phyloP scores from a whole-genome alignment of 2,113 vertebrate genomes.

The Epinephelus fuscoguttatus region DNA sequence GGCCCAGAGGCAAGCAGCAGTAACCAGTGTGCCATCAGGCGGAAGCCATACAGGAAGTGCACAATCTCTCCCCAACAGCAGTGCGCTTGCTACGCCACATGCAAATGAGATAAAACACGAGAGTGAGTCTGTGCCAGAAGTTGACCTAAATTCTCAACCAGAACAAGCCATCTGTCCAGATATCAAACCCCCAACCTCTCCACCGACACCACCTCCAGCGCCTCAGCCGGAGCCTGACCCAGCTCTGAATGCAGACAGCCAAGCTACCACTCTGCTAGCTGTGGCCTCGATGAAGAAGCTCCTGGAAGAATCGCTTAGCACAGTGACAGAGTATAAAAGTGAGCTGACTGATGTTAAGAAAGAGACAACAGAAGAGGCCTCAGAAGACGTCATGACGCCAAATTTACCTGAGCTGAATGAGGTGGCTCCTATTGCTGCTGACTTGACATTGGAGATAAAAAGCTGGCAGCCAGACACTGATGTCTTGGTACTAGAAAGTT shows the following conservation, averaged over 20 bases:
- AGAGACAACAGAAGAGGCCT: slow-evolving; percentile 36
- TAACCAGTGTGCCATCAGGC: background rate
- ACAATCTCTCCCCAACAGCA: background rate
- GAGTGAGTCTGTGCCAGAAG: slow-evolving; percentile 51
- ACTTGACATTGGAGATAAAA: slow-evolving; percentile 63
- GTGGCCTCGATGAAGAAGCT: slow-evolving; percentile 87
- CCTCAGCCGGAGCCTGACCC: slow-evolving; percentile 68
- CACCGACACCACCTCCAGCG: slow-evolving; percentile 26
- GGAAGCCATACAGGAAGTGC: background rate
- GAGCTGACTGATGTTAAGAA: slow-evolving; percentile 40
- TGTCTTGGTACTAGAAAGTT: background rate
- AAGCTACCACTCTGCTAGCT: slow-evolving; percentile 81
- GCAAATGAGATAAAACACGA: slow-evolving; percentile 75
- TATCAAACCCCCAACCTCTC: slow-evolving; percentile 58
- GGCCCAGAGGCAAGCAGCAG: slow-evolving; percentile 43
- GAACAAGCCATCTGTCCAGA: slow-evolving; percentile 70
- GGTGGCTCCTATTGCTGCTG: slow-evolving; percentile 41
- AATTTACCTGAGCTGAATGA: slow-evolving; percentile 41
- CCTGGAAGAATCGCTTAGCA: slow-evolving; percentile 83
- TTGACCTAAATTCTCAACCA: slow-evolving; percentile 57
- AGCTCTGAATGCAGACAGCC: slow-evolving; percentile 71
- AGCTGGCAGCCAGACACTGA: slow-evolving; percentile 49
- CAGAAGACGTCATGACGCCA: slow-evolving; percentile 52
- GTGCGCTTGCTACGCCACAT: background rate
- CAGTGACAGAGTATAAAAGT: slow-evolving; percentile 62